Evolutionary conservation across 2,888 invertebrate species (phyloP).

Genomic region (Harpagoxenus sublaevis): DNA sequence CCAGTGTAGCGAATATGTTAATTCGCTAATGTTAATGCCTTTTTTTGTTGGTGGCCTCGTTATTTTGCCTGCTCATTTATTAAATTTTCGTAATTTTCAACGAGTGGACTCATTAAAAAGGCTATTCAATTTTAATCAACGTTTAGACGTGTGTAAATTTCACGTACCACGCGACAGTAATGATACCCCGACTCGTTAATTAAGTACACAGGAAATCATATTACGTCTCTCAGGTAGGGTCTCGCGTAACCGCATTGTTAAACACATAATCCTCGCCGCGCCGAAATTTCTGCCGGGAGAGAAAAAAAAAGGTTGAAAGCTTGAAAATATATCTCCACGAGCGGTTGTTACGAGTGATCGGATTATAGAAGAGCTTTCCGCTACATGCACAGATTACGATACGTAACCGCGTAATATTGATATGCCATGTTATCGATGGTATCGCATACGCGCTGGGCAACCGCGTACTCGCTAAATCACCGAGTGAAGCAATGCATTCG

Average conservation of each 20-base stretch:
- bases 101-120: constrained; percentile 43
- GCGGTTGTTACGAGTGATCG: constrained; percentile 47
- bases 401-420: constrained; percentile 51
- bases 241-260: constrained; percentile 27
- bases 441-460: constrained; percentile 52
- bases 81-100: constrained; percentile 40
- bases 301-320: constrained; percentile 11
- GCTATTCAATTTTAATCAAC: constrained; percentile 42
- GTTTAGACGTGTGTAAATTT: constrained; percentile 36
- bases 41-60: constrained; percentile 22
- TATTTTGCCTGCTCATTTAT: constrained; percentile 16
- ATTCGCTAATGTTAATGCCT: constrained; percentile 29
- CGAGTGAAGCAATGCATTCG: constrained; percentile 52
- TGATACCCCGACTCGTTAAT: constrained; percentile 34
- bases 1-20: constrained; percentile 8
- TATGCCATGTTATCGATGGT: constrained; percentile 53
- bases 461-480: constrained; percentile 56
- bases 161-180: constrained; percentile 21
- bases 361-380: constrained; percentile 50
- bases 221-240: not conserved
- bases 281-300: constrained; percentile 2
- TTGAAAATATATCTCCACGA: constrained; percentile 35
- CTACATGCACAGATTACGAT: constrained; percentile 51
- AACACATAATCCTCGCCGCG: not conserved
- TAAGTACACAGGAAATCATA: constrained; percentile 33